Conservation (phyloP, 2,797 vertebrate species). For the Betta splendens region DNA sequence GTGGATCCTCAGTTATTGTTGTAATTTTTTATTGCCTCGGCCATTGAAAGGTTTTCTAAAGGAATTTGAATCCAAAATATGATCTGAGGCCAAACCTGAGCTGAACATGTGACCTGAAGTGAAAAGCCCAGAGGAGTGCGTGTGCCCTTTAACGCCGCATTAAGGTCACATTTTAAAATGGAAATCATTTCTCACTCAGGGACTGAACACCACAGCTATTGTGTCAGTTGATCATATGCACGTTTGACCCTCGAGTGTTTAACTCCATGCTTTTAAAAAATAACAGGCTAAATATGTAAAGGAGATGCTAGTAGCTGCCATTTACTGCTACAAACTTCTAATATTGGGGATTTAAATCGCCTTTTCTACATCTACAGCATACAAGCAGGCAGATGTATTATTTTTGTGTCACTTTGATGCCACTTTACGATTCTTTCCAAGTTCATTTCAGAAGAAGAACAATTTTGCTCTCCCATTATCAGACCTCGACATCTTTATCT, state of each 20-base stretch:
- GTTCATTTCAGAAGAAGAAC: conserved; percentile 6
- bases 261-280: not conserved
- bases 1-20: not conserved
- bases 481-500: conserved; percentile 11
- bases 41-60: conserved; percentile 7
- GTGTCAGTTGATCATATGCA: conserved; percentile 7
- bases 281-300: not conserved
- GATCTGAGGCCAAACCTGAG: conserved; percentile 20
- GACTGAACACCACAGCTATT: conserved; percentile 32
- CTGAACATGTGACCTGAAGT: conserved; percentile 13
- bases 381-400: conserved; percentile 1
- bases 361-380: too few species aligned
- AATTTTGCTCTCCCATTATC: conserved; percentile 7
- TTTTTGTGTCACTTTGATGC: not conserved
- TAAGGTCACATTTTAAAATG: conserved; percentile 49
- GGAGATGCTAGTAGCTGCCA: not conserved
- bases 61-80: conserved; percentile 3
- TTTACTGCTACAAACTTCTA: too few species aligned
- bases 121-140: conserved; percentile 27
- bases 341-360: too few species aligned
- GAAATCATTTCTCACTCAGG: conserved; percentile 26
- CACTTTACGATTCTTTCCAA: not conserved
- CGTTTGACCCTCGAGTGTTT: conserved; percentile 9
- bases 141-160: conserved; percentile 50
- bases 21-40: not conserved